Evolutionary conservation across 2,113 vertebrate genomes (phyloP).

Genomic region (Burhinus oedicnemus): DNA sequence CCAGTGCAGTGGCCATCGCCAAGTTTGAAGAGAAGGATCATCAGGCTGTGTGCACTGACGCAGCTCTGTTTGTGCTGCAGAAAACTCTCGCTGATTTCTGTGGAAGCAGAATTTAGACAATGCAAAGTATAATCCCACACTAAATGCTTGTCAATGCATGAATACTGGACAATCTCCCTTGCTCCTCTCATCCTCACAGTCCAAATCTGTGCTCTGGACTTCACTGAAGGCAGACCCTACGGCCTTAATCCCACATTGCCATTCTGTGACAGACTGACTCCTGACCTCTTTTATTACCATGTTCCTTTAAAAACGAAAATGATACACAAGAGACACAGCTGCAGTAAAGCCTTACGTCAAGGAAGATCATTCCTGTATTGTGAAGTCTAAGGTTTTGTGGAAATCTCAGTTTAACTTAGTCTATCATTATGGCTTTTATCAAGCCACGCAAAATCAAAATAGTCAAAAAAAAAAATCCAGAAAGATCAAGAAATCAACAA

Average conservation of each 20-base stretch:
- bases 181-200: neutral
- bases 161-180: neutral
- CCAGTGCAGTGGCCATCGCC: neutral
- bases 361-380: neutral
- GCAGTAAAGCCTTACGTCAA: slow-evolving; percentile 19
- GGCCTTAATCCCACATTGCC: neutral
- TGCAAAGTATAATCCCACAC: neutral
- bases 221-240: neutral
- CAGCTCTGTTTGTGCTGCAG: neutral
- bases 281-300: slow-evolving; percentile 45
- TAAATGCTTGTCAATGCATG: neutral
- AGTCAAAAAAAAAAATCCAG: neutral
- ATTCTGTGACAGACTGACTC: neutral
- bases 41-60: neutral
- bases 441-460: slow-evolving; percentile 22
- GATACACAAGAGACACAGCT: slow-evolving; percentile 1
- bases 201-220: neutral
- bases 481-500: neutral
- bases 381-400: slow-evolving; percentile 43
- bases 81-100: neutral
- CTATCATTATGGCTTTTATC: slow-evolving; percentile 22
- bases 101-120: neutral
- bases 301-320: slow-evolving; percentile 36
- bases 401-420: slow-evolving; percentile 8
- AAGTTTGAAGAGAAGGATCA: neutral